phyloP scores from a whole-genome alignment of 1,140 invertebrate species.

The Maconellicoccus hirsutus region DNA sequence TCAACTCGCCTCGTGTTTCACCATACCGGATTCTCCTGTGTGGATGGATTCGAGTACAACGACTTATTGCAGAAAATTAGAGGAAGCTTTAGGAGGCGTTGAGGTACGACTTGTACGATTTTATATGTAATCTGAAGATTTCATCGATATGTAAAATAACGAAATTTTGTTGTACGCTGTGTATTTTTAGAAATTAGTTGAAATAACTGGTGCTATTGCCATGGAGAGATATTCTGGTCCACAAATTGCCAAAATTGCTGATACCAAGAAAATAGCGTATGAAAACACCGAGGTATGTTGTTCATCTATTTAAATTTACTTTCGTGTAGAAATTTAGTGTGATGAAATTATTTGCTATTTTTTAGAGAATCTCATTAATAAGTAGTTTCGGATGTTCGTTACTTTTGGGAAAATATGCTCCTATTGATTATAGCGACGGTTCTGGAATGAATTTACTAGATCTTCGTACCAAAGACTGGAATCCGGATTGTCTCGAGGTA shows the following conservation, averaged over 20 bases:
- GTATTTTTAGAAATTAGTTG: slow-evolving; percentile 53
- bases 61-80: slow-evolving; percentile 63
- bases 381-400: slow-evolving; percentile 85
- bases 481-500: slow-evolving; percentile 56
- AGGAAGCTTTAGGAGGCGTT: slow-evolving; percentile 66
- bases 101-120: slow-evolving; percentile 38
- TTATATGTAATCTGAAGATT: not conserved
- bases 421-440: slow-evolving; percentile 83
- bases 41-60: slow-evolving; percentile 95
- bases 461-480: slow-evolving; percentile 69
- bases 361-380: slow-evolving; percentile 77
- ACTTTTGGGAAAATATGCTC: slow-evolving; percentile 77
- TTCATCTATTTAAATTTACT: not conserved
- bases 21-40: slow-evolving; percentile 69
- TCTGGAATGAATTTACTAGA: slow-evolving; percentile 95
- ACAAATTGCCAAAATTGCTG: slow-evolving; percentile 81
- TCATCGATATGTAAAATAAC: no score
- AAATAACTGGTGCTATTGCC: slow-evolving; percentile 80
- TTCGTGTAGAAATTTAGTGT: not conserved
- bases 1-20: slow-evolving; percentile 67
- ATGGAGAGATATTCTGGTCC: slow-evolving; percentile 89
- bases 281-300: slow-evolving; percentile 53
- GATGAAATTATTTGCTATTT: slow-evolving; percentile 28
- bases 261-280: slow-evolving; percentile 60
- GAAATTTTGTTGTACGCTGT: not conserved